phyloP scores from a whole-genome alignment of 2,888 invertebrate species.

The Pseudococcus jackbeardsleyi region DNA sequence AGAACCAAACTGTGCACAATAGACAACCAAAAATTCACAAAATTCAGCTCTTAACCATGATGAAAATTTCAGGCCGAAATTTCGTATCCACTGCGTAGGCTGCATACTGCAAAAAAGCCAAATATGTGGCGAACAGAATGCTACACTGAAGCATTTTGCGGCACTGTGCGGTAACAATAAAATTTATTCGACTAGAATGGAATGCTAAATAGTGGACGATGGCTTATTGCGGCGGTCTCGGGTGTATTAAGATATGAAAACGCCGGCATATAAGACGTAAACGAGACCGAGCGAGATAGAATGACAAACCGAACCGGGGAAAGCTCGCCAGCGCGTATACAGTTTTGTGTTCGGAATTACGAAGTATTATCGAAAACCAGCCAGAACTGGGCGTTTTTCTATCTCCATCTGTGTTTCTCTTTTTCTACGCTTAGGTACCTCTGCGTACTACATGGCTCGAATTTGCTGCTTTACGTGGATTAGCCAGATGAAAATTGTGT shows the following conservation, averaged over 20 bases:
- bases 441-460: background rate
- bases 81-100: too few species aligned
- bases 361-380: background rate
- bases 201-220: conserved; percentile 43
- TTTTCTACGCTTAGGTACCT: background rate
- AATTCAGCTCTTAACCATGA: too few species aligned
- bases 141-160: background rate
- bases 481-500: too few species aligned
- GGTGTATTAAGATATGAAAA: conserved; percentile 8
- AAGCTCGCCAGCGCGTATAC: too few species aligned
- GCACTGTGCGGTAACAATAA: conserved; percentile 3
- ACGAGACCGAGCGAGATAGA: background rate
- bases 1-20: too few species aligned
- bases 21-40: too few species aligned
- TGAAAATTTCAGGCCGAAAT: too few species aligned
- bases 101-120: too few species aligned
- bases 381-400: background rate
- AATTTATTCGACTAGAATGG: conserved; percentile 50
- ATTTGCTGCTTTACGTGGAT: too few species aligned
- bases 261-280: background rate
- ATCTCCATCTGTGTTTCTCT: background rate
- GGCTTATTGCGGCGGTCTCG: background rate
- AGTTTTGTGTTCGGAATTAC: background rate
- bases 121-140: background rate
- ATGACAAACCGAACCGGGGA: background rate